Percentiles rank a stretch among this genome's conserved stretches.
These are phyloP conservation scores for Agrochola lychnidis DNA, from an alignment of 2,888 invertebrate genomes.

Conservation along the genomic window DNA sequence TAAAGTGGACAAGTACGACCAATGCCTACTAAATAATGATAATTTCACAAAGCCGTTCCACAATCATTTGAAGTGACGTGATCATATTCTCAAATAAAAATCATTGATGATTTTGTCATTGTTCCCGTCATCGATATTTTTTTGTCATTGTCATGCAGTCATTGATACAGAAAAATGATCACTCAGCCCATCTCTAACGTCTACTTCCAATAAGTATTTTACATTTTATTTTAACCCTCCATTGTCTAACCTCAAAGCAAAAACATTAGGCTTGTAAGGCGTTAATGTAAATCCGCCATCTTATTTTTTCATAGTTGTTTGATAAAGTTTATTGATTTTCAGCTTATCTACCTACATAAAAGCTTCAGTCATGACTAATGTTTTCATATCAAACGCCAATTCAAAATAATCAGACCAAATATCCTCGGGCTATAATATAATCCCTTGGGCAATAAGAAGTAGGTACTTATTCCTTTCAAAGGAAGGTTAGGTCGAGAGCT, in stretches of 20 bases:
- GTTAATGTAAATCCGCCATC: background rate
- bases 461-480: constrained; percentile 41
- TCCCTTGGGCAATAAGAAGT: constrained; percentile 15
- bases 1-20: too few species aligned
- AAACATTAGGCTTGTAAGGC: too few species aligned
- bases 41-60: too few species aligned
- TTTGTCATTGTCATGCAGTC: too few species aligned
- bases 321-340: background rate
- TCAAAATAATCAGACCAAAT: constrained; percentile 27
- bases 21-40: too few species aligned
- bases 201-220: too few species aligned
- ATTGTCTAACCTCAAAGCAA: background rate
- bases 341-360: background rate
- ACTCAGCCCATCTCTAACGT: too few species aligned
- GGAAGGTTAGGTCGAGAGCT: constrained; percentile 10
- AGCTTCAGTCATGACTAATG: background rate
- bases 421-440: constrained; percentile 6
- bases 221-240: background rate
- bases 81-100: too few species aligned
- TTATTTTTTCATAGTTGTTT: background rate
- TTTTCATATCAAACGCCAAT: constrained; percentile 18
- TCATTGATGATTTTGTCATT: too few species aligned
- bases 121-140: too few species aligned
- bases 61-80: too few species aligned
- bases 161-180: too few species aligned